Evolutionary conservation across 1,140 invertebrate species (phyloP).

Genomic region (Drosophila arawakana): DNA sequence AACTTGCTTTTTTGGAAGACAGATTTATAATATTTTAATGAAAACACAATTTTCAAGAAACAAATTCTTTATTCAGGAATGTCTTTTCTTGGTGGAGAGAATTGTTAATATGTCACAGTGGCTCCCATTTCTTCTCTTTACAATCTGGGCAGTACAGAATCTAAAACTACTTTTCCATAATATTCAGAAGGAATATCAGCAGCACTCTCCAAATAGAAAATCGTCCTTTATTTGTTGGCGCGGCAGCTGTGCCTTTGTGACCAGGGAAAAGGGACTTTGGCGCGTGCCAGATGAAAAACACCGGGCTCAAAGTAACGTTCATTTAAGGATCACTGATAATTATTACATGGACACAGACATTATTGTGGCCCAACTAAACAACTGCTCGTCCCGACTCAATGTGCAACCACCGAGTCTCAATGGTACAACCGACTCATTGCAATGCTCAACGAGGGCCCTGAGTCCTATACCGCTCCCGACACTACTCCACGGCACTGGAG

Average conservation of each 20-base stretch:
- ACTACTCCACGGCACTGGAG: constrained; percentile 28
- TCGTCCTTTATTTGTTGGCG: constrained; percentile 4
- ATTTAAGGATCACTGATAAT: constrained; percentile 76
- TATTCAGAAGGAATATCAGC: neutral
- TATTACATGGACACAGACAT: constrained; percentile 60
- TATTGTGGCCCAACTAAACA: constrained; percentile 13
- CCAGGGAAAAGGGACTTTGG: constrained; percentile 47
- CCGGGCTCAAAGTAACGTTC: constrained; percentile 71
- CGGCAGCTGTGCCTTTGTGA: constrained; percentile 22
- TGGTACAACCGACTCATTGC: constrained; percentile 42
- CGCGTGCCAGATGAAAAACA: constrained; percentile 68
- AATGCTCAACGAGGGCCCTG: constrained; percentile 56
- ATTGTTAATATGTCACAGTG: neutral
- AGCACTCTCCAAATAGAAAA: neutral
- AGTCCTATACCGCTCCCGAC: neutral
- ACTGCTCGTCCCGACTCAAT: constrained; percentile 44
- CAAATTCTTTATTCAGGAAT: too few relatives aligned
- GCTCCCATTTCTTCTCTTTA: neutral
- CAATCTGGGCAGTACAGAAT: neutral
- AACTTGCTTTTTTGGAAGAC: too few relatives aligned
- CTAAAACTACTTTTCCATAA: neutral
- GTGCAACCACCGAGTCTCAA: constrained; percentile 54
- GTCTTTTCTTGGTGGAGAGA: too few relatives aligned
- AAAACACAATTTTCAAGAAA: too few relatives aligned
- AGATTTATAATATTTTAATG: too few relatives aligned